A percentile compares a stretch with the other conserved stretches of the same genome.
Evolutionary conservation across 2,797 vertebrate genomes (phyloP).

Genomic region (Hemitrygon akajei): DNA sequence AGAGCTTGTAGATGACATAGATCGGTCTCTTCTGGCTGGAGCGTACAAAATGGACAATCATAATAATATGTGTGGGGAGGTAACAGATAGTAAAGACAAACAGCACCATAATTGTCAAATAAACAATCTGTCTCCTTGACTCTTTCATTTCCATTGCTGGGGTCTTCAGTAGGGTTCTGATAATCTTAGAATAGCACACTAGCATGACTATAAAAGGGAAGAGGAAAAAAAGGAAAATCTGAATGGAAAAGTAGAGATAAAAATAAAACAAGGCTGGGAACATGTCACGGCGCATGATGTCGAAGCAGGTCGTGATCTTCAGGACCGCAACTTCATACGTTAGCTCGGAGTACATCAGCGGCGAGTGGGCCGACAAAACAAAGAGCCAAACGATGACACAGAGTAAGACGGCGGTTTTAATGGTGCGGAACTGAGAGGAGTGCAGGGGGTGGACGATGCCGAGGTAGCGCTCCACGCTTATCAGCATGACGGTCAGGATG

Average conservation of each 20-base stretch:
- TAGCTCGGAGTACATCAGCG: constrained; percentile 40
- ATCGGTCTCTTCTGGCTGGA: constrained; percentile 33
- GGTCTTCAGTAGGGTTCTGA: constrained; percentile 43
- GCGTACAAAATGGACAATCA: constrained; percentile 41
- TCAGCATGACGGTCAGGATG: constrained; percentile 42
- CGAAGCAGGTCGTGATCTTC: constrained; percentile 44
- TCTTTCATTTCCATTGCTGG: neutral
- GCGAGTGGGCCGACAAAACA: constrained; percentile 42
- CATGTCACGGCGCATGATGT: constrained; percentile 41
- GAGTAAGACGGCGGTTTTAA: constrained; percentile 33
- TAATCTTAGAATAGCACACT: constrained; percentile 47
- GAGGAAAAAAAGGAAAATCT: constrained; percentile 43
- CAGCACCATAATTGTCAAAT: constrained; percentile 43
- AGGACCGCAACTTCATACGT: constrained; percentile 25
- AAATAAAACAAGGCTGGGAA: constrained; percentile 37
- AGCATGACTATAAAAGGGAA: constrained; percentile 40
- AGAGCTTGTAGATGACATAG: constrained; percentile 47
- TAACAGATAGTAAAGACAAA: constrained; percentile 47
- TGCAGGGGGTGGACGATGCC: constrained; percentile 41
- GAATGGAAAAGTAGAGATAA: constrained; percentile 41
- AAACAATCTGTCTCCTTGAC: constrained; percentile 39
- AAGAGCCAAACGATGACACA: constrained; percentile 42
- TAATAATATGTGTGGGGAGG: constrained; percentile 44
- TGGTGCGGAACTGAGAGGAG: constrained; percentile 36
- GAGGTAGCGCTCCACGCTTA: constrained; percentile 43